phyloP scores from a whole-genome alignment of 2,888 invertebrate species.

The Chrysolina haemoptera region DNA sequence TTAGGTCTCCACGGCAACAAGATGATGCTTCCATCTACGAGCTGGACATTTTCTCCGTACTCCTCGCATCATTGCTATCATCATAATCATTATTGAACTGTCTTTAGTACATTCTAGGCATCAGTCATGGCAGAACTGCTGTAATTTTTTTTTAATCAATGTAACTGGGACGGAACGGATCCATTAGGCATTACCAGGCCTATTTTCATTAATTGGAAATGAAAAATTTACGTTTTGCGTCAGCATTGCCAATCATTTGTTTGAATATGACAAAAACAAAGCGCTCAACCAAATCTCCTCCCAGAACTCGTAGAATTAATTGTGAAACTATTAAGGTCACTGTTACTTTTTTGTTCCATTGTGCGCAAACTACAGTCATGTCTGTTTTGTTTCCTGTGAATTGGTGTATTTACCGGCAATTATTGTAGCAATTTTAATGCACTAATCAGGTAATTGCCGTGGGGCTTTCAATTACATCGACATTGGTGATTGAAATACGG shows the following conservation, averaged over 20 bases:
- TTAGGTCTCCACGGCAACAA: too few relatives aligned
- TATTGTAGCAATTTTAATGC: background rate
- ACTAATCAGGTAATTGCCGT: slow-evolving; percentile 9
- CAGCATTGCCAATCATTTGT: background rate
- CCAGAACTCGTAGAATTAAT: background rate
- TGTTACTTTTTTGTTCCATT: slow-evolving; percentile 2
- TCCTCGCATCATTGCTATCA: too few relatives aligned
- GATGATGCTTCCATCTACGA: too few relatives aligned
- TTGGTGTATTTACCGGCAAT: background rate
- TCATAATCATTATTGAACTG: too few relatives aligned
- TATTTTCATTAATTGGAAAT: background rate
- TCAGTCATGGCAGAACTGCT: background rate
- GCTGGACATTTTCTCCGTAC: too few relatives aligned
- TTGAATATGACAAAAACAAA: background rate
- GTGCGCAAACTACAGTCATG: background rate
- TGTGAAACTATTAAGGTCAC: slow-evolving; percentile 14
- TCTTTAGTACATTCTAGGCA: background rate
- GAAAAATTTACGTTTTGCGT: background rate
- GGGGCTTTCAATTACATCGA: background rate
- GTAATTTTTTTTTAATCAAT: background rate
- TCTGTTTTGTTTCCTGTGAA: slow-evolving; percentile 16
- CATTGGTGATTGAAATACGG: slow-evolving; percentile 15
- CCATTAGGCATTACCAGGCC: background rate
- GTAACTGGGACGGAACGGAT: background rate
- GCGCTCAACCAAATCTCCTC: slow-evolving; percentile 7